Evolutionary conservation across 1,140 invertebrate species (phyloP).

Genomic region (Rhizoglyphus robini): DNA sequence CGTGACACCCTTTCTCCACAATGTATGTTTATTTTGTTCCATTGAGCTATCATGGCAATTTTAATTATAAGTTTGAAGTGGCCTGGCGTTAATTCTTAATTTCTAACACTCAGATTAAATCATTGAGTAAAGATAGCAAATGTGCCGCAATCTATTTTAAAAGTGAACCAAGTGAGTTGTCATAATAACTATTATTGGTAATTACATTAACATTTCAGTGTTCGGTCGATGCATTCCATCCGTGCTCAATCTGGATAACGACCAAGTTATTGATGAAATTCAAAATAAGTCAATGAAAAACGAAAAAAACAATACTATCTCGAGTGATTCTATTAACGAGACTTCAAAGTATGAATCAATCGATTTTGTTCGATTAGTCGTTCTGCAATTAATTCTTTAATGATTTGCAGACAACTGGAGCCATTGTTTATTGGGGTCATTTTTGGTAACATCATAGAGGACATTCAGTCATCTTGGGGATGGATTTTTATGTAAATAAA

Average conservation of each 20-base stretch:
- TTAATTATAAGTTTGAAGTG: background rate
- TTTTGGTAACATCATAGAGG: background rate
- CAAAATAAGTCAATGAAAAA: background rate
- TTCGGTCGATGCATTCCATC: constrained; percentile 11
- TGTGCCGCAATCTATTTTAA: constrained; percentile 62
- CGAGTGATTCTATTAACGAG: background rate
- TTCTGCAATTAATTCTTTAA: too few relatives aligned
- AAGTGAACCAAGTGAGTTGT: constrained; percentile 36
- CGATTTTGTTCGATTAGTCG: too few relatives aligned
- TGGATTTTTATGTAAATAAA: background rate
- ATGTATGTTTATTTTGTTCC: background rate
- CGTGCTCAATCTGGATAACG: background rate
- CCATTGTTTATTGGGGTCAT: background rate
- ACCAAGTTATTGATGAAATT: background rate
- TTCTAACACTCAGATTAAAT: background rate
- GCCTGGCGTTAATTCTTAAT: too few relatives aligned
- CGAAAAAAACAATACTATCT: background rate
- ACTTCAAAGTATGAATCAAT: background rate
- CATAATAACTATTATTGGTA: background rate
- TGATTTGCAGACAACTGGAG: background rate
- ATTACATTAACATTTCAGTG: constrained; percentile 30
- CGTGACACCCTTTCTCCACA: constrained; percentile 35
- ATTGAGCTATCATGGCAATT: background rate
- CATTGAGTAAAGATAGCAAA: constrained; percentile 44
- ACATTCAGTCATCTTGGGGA: background rate